Evolutionary conservation across 1,140 invertebrate species (phyloP).

Genomic region (Asbolus verrucosus): DNA sequence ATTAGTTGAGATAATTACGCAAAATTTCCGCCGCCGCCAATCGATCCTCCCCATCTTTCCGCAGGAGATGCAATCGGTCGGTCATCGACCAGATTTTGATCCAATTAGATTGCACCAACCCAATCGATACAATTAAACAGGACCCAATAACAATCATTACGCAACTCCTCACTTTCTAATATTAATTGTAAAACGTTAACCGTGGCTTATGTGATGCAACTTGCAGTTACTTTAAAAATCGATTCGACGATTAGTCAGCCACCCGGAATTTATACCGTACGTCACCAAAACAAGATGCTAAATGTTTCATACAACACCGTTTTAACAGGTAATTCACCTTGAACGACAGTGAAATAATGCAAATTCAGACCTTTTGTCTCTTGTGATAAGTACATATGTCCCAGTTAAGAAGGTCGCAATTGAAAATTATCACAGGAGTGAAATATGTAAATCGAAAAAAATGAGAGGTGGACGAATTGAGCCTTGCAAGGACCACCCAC

Average conservation of each 20-base stretch:
- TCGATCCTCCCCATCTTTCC: no score
- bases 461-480: no score
- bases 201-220: conserved; percentile 20
- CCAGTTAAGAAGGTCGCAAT: not conserved
- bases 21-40: not conserved
- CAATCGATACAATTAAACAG: conserved; percentile 18
- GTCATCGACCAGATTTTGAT: conserved; percentile 19
- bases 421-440: no score
- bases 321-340: conserved; percentile 1
- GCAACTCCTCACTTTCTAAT: conserved; percentile 25
- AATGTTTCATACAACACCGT: not conserved
- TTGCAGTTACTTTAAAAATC: not conserved
- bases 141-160: conserved; percentile 9
- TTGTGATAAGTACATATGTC: not conserved
- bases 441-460: no score
- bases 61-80: conserved; percentile 8
- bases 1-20: conserved; percentile 18
- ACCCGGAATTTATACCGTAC: not conserved
- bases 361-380: not conserved
- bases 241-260: conserved; percentile 7
- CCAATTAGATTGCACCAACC: conserved; percentile 5
- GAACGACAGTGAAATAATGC: not conserved
- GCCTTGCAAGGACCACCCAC: no score
- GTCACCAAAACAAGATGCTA: conserved; percentile 9
- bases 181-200: conserved; percentile 9